These are phyloP conservation scores for Gorsachius magnificus DNA, from an alignment of 2,797 vertebrate species.

Conservation along the genomic window DNA sequence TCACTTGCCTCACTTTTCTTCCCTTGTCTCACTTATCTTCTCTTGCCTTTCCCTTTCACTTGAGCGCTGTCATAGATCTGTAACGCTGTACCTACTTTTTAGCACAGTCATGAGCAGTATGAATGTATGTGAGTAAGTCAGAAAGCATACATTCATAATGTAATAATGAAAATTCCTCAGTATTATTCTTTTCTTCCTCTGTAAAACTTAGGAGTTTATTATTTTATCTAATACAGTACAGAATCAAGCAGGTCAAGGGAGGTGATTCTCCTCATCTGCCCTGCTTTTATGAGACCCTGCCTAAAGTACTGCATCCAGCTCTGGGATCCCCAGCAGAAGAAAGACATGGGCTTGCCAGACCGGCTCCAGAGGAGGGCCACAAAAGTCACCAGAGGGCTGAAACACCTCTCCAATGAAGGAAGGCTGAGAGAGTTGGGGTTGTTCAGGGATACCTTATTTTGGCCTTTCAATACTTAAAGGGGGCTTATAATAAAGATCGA, in stretches of 20 bases:
- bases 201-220: too few species aligned
- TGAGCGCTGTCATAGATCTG: too few species aligned
- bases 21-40: too few species aligned
- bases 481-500: background rate
- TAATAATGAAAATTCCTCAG: too few species aligned
- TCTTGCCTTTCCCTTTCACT: too few species aligned
- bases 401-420: background rate
- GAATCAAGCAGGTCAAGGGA: background rate
- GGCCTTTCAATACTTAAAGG: background rate
- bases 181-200: too few species aligned
- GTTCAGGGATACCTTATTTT: background rate
- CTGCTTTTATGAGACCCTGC: background rate
- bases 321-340: background rate
- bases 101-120: too few species aligned
- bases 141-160: too few species aligned
- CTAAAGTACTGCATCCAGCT: background rate
- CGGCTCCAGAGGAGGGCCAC: background rate
- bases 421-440: background rate
- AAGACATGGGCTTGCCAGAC: background rate
- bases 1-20: too few species aligned
- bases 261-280: background rate
- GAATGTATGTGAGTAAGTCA: too few species aligned
- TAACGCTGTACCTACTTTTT: too few species aligned
- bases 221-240: too few species aligned
- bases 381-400: background rate